Base-by-base conservation (phyloP, 2,888 invertebrate genomes). In the Epinotia nisella region DNA sequence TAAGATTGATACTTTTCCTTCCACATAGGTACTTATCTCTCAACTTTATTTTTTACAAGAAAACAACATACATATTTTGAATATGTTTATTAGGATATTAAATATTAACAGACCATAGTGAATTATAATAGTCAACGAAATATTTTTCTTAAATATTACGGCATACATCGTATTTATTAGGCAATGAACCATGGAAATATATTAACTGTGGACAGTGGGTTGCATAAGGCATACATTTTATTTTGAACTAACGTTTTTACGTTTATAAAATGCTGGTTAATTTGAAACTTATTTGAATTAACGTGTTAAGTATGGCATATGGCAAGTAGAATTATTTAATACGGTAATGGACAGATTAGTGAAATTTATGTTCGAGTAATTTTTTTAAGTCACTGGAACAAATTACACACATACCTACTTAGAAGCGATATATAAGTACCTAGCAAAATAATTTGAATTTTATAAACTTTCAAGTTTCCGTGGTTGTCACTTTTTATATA, bases 81-180 rank as follows among this genome's bases (percentile, higher is more conserved):
- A 55, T 70, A 62, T 62, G 58, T 62, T 70, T 70, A 70, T 70
- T 69, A 61, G 39, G 35, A 60, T 60, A 51, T 62, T 53, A 60
- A 62, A 70, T 70, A 41, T 55, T 70, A 70, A 70, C 70, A 70
- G 70, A 70, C 70, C 62, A 62, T 70, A 56, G 56, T 62, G 62
- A 62, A 62, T 62, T 56, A 70, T 24, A 53, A 17, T 61, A 61
- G 29, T 49, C 39, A 65, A 71, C 45, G 15, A 59, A 59, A 58
- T 58, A 68, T 45, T 59, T 29, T 2, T 17, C 11, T 29, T 58
- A 9, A n/a, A 58, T 45, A 45, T 55, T 58, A 66, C 10, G 21
- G 39, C 39, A 21, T 39, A 60, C 17, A 24, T 62, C n/a, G 49
- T 19, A 64, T 21, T 55, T 21, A 53, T 65, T 53, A 65, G 53